Evolutionary conservation across 37 sponge, comb jelly and placozoan genomes (phyloP).

Genomic region (Cladorhizidae sp.): DNA sequence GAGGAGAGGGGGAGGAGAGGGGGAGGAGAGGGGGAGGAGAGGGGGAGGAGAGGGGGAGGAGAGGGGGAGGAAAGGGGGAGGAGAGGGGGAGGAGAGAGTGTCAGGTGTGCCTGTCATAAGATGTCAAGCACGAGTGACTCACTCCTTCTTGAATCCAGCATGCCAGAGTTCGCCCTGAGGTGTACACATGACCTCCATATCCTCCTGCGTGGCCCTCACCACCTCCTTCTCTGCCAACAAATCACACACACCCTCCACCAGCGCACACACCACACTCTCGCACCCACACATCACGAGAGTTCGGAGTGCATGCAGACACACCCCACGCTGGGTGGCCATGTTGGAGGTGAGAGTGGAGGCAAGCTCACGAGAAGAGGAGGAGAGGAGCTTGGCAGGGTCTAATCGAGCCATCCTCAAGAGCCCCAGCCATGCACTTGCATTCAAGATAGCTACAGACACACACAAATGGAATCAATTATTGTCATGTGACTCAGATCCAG

Average conservation of each 20-base stretch:
- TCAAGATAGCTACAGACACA: conserved; percentile 18
- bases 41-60: neutral
- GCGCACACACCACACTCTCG: neutral
- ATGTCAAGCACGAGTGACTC: too few relatives aligned
- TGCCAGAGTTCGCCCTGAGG: conserved; percentile 69
- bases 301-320: neutral
- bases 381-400: conserved; percentile 12
- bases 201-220: conserved; percentile 36
- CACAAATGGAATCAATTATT: neutral
- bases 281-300: conserved; percentile 24
- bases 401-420: conserved; percentile 34
- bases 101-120: too few relatives aligned
- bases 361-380: neutral
- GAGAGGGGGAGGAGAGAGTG: neutral
- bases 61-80: neutral
- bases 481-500: neutral
- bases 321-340: conserved; percentile 9
- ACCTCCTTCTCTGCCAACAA: conserved; percentile 36
- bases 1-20: neutral
- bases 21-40: neutral
- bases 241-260: conserved; percentile 35
- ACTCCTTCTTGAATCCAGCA: conserved; percentile 51
- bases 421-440: conserved; percentile 46
- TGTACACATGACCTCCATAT: conserved; percentile 67
- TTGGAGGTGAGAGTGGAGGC: neutral